Conservation (phyloP, 2,113 vertebrate species). For the Clinocottus analis region DNA sequence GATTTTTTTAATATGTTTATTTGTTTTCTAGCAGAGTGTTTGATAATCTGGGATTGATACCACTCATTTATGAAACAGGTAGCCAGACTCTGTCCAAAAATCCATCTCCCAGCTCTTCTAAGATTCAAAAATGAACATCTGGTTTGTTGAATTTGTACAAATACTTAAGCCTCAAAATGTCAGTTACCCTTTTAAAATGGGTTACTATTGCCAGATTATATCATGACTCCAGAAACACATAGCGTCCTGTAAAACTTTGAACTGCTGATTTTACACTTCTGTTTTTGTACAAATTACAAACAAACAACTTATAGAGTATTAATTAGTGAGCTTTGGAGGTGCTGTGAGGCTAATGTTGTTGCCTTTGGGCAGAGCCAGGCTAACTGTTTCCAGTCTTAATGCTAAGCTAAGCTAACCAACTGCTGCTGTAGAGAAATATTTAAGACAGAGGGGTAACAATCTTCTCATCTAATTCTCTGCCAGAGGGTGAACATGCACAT, state of each 20-base stretch:
- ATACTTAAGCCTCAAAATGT: not conserved
- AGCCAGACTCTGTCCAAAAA: not conserved
- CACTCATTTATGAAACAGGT: not conserved
- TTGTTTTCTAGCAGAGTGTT: not conserved
- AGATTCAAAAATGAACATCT: not conserved
- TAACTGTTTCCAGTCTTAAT: not conserved
- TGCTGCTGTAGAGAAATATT: not conserved
- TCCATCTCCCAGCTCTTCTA: not conserved
- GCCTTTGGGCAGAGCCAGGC: not conserved
- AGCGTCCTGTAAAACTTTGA: not conserved
- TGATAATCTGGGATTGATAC: conserved; percentile 1
- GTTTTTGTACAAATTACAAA: not conserved
- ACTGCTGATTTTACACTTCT: not conserved
- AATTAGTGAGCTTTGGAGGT: not conserved
- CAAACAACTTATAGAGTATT: not conserved
- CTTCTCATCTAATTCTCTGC: conserved; percentile 4
- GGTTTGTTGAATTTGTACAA: not conserved
- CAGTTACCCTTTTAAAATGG: not conserved
- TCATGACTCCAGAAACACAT: not conserved
- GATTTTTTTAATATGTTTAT: not conserved
- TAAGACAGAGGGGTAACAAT: not conserved
- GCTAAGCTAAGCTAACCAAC: conserved; percentile 1
- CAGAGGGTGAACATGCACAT: not conserved
- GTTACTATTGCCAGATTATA: not conserved
- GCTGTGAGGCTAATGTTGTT: not conserved